A percentile compares a stretch with the other conserved stretches of the same genome.
phyloP scores from a whole-genome alignment of 2,888 invertebrate genomes.

The Linnaemya vulpina region DNA sequence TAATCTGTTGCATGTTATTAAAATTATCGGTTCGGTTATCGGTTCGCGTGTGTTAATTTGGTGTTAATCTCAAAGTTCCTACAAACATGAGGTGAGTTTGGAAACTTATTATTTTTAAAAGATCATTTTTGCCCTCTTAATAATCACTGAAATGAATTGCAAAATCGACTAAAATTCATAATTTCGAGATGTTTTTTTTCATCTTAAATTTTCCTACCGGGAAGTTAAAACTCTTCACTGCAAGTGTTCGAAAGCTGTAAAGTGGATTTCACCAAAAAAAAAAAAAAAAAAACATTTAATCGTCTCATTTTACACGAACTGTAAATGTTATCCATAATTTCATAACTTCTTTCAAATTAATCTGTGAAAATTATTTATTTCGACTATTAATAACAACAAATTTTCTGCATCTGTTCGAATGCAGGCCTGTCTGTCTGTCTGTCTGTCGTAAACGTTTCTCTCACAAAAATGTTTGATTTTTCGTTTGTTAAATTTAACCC shows the following conservation, averaged over 20 bases:
- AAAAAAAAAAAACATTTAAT: background rate
- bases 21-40: no score
- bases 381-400: conserved; percentile 12
- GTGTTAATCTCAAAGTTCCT: no score
- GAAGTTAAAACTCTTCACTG: background rate
- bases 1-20: no score
- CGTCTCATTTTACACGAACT: background rate
- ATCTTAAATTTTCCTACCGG: no score
- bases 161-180: no score
- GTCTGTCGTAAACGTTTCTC: conserved; percentile 27
- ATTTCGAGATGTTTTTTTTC: no score
- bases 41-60: no score
- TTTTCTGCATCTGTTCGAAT: conserved; percentile 12
- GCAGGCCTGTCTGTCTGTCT: background rate
- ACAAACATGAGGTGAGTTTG: no score
- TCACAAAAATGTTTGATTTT: conserved; percentile 51
- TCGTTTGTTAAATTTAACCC: conserved; percentile 63
- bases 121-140: no score
- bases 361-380: conserved; percentile 22
- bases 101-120: no score
- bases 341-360: background rate
- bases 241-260: background rate
- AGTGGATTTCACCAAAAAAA: background rate
- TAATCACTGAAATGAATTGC: no score
- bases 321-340: background rate